Evolutionary conservation across 2,797 vertebrate species (phyloP), one percentile per base, ranked within the genome.

Genomic region (Bovichtus variegatus): DNA sequence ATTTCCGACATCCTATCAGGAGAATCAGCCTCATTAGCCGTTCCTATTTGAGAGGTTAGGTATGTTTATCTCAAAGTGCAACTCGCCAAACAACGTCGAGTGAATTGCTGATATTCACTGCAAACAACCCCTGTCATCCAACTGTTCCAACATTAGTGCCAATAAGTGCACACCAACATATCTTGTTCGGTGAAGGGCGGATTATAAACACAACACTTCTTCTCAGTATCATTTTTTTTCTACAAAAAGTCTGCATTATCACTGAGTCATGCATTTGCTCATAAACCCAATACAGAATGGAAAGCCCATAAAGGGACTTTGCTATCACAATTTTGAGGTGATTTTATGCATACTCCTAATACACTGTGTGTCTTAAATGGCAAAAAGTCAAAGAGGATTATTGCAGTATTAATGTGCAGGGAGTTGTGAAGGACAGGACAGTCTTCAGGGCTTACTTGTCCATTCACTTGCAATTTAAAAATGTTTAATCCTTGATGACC

Each of bases 401-500:
- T 80, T 82, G 47, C 74, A 71, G 74, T 64, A 51, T 84, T 87
- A 84, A 88, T 74, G 76, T 80, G 76, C 63, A 53, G 81, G 69
- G 76, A 82, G 75, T 79, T 72, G 47, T 73, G 64, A 92, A 91
- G 85, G 89, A 85, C 87, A 80, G 64, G 55, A 64, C 73, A 65
- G 78, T 90, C 84, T 88, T 79, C 51, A 2, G 81, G 89, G 87
- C 86, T 88, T 80, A 81, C 68, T 88, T 80, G 79, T 83, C 76
- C 80, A 84, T 87, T 89, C 86, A 57, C 54, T 83, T 89, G 74
- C 84, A 82, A 77, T 87, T 88, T 82, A 76, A 80, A n/a, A 89
- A 81, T 88, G 84, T 89, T 89, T 87, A 88, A 87, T 90, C 81
- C 78, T 83, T 87, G 91, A 90, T 87, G 77, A 71, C 80, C 78